Base-by-base conservation (phyloP, 2,888 invertebrate genomes). In the Dynastes grantii region DNA sequence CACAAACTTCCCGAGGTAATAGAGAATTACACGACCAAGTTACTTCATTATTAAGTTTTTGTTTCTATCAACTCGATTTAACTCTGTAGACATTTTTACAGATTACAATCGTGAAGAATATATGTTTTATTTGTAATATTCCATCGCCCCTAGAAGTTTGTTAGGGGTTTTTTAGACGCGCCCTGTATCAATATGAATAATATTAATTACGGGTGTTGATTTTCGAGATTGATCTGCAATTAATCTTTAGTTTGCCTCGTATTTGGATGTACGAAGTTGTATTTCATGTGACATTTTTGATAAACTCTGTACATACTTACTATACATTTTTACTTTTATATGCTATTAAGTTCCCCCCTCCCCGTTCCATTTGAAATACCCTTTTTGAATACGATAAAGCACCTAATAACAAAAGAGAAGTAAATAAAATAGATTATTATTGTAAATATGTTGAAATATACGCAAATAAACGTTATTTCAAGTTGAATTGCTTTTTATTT, bases 271-370 rank as follows among this genome's bases (percentile, higher is more conserved):
- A 22, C 61, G 40, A 58, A 73, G 58, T 58, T 73, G 73, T 73
- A 58, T 73, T 73, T 73, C 58, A 37, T 73, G 73, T 45, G 37
- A 45, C n/a, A 29, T 27, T 58, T 55, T 55, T 58, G 58, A 68
- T 73, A 58, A 73, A 40, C 27, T 73, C 11, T 71, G 16, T 58
- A 73, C 40, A 73, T 49, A 64, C 37, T 8, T 45, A 45, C 45
- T 45, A 45, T 67, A 49, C 67, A 32, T 73, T 73, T 73, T 58
- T 73, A 73, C 73, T 73, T 73, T 73, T 73, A 40, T 73, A 73
- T 73, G 40, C 37, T 37, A 58, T 73, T 55, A 32, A 58, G 40
- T 73, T 71, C 58, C 13, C 16, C 16, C 49, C 51, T 51, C 27
- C 58, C 27, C 40, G 37, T 22, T n/a, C 32, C 32, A 37, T 11